Evolutionary conservation across 1,140 invertebrate genomes (phyloP), one percentile per base, ranked within the genome.

Genomic region (Nephotettix cincticeps): DNA sequence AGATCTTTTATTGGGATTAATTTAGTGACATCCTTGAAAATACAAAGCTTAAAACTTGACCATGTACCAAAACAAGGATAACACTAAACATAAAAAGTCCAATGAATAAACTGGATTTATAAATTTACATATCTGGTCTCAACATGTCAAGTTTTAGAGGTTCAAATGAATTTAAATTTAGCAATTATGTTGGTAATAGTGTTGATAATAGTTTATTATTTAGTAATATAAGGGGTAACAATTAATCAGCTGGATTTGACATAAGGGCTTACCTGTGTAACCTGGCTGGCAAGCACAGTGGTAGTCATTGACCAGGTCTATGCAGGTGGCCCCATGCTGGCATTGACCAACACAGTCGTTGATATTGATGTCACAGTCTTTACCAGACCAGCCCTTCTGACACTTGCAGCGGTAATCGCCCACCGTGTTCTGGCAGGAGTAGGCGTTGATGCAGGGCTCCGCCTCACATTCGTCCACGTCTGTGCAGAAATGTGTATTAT

Each of bases 291-390:
- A 95, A 47, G 91, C 89, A 79, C 93, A 95, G 75, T 90, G 87
- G 81, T 92, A 96, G 76, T 91, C 91, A 77, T 93, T 90, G 64
- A 93, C 89, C 23, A 90, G 82, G 80, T 97, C 93, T 71, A 91
- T 89, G 82, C 95, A 97, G 0, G 90, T 90, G 9, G 93, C 94
- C 19, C 91, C 92, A 82, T 97, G 90, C 73, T 90, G 85, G 81
- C 94, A 97, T 77, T 95, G 94, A 1, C 91, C 91, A 9, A 89
- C 85, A 82, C 96, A 98, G 79, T 92, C 92, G 80, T 95, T 89
- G 78, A 96, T 94, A 80, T 96, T 94, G 76, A 91, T 87, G 75
- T 92, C 90, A 82, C 95, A 98, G 75, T 92, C 90, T 79, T 92
- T 90, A 21, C 88, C 94, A 6, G 88, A 91, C 92, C 96, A 99